Evolutionary conservation across 2,888 invertebrate genomes (phyloP), one percentile per base, ranked within the genome.

Genomic region (Acronicta alni): DNA sequence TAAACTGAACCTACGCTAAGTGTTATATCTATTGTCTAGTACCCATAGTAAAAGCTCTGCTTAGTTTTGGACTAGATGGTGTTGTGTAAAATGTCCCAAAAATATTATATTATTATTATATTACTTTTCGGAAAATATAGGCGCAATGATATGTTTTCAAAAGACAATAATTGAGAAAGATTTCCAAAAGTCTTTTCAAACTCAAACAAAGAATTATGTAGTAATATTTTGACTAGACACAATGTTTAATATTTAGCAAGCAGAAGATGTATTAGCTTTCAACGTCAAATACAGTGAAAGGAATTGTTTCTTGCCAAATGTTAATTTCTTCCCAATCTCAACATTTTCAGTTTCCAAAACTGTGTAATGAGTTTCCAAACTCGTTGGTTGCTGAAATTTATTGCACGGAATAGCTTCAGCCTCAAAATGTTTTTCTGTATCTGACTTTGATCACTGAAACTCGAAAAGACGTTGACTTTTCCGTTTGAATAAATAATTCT

Each of bases 311-410:
- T 51, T 52, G 41, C 39, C 51, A 42, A 72, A 75, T 67, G 60
- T 77, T 77, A 72, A 67, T 78, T 72, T 68, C 67, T 66, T 66
- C 54, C 63, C 68, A 58, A 77, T 79, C 61, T 67, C 57, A 69
- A 70, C 64, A 65, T 78, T 79, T 78, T 67, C 71, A 76, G 71
- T 75, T 77, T 46, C 58, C 54, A 63, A 70, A 78, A 57, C 49
- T 63, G 58, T 68, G 69, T 81, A 79, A 80, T 79, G 81, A 79
- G 78, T 80, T 80, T 64, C 57, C 69, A 61, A 80, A 80, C 78
- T 80, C 70, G 67, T 81, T 79, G 68, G 43, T 47, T 55, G 49
- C 32, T 51, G 44, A 70, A 65, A 72, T 73, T 70, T 72, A 74
- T 72, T 69, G 75, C 71, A 52, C 32, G 62, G 69, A 75, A 78